phyloP scores from a whole-genome alignment of 2,888 invertebrate species.

The Aspidiotus rigidus region DNA sequence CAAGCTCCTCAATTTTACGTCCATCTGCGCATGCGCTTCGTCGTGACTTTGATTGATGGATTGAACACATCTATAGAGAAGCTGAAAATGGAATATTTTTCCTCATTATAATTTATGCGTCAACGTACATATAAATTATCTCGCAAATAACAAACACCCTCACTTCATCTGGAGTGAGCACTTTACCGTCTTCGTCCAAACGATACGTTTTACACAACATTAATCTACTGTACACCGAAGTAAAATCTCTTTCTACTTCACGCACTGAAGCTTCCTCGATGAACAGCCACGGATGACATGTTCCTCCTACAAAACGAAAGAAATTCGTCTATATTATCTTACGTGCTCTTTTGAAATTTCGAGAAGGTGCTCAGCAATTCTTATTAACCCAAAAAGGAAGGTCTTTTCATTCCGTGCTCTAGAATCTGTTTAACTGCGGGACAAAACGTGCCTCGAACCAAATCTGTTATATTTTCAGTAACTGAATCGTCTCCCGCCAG shows the following conservation, averaged over 20 bases:
- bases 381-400: constrained; percentile 60
- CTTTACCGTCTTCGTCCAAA: constrained; percentile 97
- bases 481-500: constrained; percentile 95
- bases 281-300: constrained; percentile 97
- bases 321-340: constrained; percentile 34
- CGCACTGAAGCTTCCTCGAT: constrained; percentile 94
- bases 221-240: constrained; percentile 92
- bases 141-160: constrained; percentile 4
- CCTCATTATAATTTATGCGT: constrained; percentile 27
- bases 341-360: background rate
- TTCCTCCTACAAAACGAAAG: constrained; percentile 54
- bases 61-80: constrained; percentile 88
- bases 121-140: background rate
- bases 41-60: constrained; percentile 93
- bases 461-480: constrained; percentile 90
- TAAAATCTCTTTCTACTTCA: constrained; percentile 95
- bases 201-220: constrained; percentile 96
- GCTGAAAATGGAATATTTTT: constrained; percentile 43
- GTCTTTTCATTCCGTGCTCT: constrained; percentile 87
- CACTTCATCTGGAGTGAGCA: constrained; percentile 93
- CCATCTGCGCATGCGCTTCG: constrained; percentile 94
- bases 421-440: constrained; percentile 88
- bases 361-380: background rate
- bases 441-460: constrained; percentile 86
- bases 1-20: constrained; percentile 90